These are phyloP conservation scores for Brachylomia viminalis DNA, from an alignment of 2,888 invertebrate genomes.

Conservation along the genomic window DNA sequence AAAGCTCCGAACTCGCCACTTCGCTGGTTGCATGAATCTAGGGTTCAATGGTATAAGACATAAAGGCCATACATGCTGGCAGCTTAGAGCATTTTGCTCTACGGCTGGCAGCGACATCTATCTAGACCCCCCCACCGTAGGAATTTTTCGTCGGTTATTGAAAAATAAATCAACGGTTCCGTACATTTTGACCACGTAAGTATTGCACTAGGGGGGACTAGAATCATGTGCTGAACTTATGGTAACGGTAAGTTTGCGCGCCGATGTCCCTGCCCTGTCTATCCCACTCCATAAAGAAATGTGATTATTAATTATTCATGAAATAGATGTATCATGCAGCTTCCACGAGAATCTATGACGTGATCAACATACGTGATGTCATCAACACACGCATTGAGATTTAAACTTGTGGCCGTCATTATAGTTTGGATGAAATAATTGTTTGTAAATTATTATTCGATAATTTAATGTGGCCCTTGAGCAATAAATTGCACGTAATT, in stretches of 20 bases:
- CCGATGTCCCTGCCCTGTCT: no score
- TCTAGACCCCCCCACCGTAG: no score
- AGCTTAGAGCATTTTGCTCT: no score
- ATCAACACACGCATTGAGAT: slow-evolving; percentile 48
- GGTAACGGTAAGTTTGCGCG: no score
- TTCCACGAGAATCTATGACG: not conserved
- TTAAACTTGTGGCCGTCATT: slow-evolving; percentile 73
- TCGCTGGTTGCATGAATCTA: not conserved
- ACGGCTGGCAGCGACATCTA: no score
- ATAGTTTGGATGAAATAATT: slow-evolving; percentile 83
- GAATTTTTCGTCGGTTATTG: no score
- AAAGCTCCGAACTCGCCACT: not conserved
- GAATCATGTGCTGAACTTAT: no score
- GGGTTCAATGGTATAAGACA: not conserved
- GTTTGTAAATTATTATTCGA: slow-evolving; percentile 82
- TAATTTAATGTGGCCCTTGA: slow-evolving; percentile 81
- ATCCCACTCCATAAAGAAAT: not conserved
- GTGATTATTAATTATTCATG: not conserved
- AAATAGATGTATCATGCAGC: not conserved
- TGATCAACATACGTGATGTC: slow-evolving; percentile 41
- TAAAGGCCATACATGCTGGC: no score
- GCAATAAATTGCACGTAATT: slow-evolving; percentile 86
- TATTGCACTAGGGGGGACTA: no score
- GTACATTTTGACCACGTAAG: no score
- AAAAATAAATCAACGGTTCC: no score